Base-by-base conservation (phyloP, 2,797 vertebrate species). In the Rhinatrema bivittatum region DNA sequence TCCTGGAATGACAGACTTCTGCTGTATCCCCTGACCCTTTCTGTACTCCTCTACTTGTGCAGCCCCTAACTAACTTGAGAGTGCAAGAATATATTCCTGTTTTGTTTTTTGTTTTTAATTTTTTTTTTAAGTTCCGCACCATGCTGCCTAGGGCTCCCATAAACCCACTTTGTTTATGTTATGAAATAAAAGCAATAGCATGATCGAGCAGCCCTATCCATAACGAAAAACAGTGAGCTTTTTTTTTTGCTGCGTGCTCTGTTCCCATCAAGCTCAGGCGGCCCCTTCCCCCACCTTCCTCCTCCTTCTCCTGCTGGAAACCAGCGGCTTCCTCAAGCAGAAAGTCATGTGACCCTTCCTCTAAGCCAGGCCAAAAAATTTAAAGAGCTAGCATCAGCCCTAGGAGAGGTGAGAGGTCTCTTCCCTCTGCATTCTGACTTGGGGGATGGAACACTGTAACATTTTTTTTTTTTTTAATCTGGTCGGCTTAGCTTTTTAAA, bases 311-410 rank as follows among this genome's bases (percentile, higher is more conserved):
- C 79, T 76, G 70, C 73, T 47, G 70, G 75, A 71, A 70, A 74
- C 73, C 50, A 55, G 61, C 66, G 68, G 74, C 74, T 73, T 74
- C 66, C 76, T 73, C 74, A 77, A 77, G 74, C 74, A 77, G 74
- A 75, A 77, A 77, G 69, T 73, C 74, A 77, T 68, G 65, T 77
- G 74, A 54, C 48, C 42, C 52, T 55, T 59, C 63, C 68, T 54
- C 60, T 55, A 60, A 70, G 72, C 74, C 71, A 74, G 69, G 74
- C 69, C 60, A 39, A 65, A 64, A n/a, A 66, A 59, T 51, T 47
- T 68, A 63, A 64, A 59, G 69, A 68, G 43, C 62, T 62, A 58
- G 56, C 62, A 40, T 50, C 47, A 26, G 31, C 55, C 42, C 31
- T 32, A 37, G 29, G 21, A 24, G 42, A n/a, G 42, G 49, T n/a